phyloP scores from a whole-genome alignment of 2,113 vertebrate species.

The Carassius auratus region DNA sequence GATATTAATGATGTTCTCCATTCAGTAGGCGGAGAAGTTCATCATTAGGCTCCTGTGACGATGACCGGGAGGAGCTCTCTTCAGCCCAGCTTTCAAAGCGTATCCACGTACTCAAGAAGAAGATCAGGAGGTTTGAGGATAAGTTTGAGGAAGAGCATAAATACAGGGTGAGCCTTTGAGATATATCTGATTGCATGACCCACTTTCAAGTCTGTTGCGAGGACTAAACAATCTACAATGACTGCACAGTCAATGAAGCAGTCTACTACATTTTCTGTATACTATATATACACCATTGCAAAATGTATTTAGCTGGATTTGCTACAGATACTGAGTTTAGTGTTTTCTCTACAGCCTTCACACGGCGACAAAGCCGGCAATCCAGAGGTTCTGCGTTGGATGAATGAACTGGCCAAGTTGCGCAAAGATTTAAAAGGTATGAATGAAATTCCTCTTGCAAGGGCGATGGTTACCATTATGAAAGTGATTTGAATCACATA shows the following conservation, averaged over 20 bases:
- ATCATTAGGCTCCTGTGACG: constrained; percentile 89
- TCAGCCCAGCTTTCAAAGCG: constrained; percentile 90
- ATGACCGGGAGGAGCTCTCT: constrained; percentile 87
- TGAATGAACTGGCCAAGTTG: constrained; percentile 91
- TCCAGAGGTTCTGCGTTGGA: constrained; percentile 93
- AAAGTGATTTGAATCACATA: constrained; percentile 33
- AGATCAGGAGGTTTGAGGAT: constrained; percentile 94
- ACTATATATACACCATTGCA: no score
- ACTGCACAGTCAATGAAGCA: neutral
- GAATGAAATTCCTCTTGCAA: neutral
- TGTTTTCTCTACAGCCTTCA: constrained; percentile 82
- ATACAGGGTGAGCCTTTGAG: constrained; percentile 82
- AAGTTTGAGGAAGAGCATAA: constrained; percentile 94
- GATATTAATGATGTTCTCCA: neutral
- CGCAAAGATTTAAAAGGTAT: constrained; percentile 96
- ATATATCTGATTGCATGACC: neutral
- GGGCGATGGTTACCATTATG: neutral
- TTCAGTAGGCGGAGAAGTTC: constrained; percentile 89
- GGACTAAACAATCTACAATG: neutral
- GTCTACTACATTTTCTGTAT: no score
- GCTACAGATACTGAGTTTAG: constrained; percentile 23
- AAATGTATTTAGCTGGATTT: constrained; percentile 32
- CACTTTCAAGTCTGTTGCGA: neutral
- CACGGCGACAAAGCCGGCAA: constrained; percentile 94
- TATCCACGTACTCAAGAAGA: constrained; percentile 94